phyloP scores from a whole-genome alignment of 2,113 vertebrate genomes.

The Cyprinus carpio region DNA sequence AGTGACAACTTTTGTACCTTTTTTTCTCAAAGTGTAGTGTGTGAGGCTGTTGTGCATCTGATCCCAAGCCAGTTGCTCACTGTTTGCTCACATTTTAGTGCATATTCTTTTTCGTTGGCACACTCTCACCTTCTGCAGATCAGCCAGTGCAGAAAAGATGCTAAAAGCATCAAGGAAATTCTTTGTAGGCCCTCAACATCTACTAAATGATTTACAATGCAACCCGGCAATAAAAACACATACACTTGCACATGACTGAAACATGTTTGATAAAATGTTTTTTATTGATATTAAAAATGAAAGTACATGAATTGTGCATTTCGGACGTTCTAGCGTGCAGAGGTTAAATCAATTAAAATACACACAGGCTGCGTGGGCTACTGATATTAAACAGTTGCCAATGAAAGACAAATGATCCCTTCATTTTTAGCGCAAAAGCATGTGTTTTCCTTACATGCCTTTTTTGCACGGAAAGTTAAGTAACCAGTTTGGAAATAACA shows the following conservation, averaged over 20 bases:
- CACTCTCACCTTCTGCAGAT: constrained; percentile 32
- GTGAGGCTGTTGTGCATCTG: constrained; percentile 27
- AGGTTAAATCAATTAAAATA: constrained; percentile 82
- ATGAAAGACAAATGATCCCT: constrained; percentile 69
- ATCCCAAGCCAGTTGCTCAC: constrained; percentile 15
- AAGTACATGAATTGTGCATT: constrained; percentile 85
- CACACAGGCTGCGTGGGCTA: constrained; percentile 78
- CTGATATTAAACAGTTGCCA: constrained; percentile 72
- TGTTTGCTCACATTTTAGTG: constrained; percentile 38
- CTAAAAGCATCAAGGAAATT: constrained; percentile 67
- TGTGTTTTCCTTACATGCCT: constrained; percentile 68
- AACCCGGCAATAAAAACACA: constrained; percentile 1
- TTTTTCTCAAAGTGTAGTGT: neutral
- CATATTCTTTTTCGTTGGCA: constrained; percentile 33
- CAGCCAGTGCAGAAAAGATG: constrained; percentile 51
- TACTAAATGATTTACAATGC: constrained; percentile 69
- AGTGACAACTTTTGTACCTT: neutral
- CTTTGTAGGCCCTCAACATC: constrained; percentile 48
- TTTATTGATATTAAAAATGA: constrained; percentile 86
- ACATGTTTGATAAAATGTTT: constrained; percentile 79
- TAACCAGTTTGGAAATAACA: constrained; percentile 66
- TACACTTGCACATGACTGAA: constrained; percentile 42
- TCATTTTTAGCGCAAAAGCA: constrained; percentile 73
- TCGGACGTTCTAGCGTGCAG: constrained; percentile 82
- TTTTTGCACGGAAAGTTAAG: constrained; percentile 66